Evolutionary conservation across 2,797 vertebrate genomes (phyloP).

Genomic region (Gymnopithys bicolor): DNA sequence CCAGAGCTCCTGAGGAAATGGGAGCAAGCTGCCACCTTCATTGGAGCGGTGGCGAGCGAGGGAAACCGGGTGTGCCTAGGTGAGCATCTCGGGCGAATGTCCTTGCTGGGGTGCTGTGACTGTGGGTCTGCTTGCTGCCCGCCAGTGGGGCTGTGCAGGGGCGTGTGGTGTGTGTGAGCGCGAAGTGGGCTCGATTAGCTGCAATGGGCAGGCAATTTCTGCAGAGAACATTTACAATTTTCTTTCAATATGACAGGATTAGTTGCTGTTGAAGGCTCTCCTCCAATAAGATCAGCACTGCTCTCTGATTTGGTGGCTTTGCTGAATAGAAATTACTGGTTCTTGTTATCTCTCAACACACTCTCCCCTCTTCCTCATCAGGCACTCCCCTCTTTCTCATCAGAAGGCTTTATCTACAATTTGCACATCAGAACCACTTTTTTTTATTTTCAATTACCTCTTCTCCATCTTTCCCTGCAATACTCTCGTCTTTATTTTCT

Average conservation of each 20-base stretch:
- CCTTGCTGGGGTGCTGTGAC: neutral
- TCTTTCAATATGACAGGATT: conserved; percentile 75
- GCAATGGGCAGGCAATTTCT: conserved; percentile 74
- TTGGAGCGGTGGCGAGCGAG: neutral
- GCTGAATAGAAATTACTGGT: conserved; percentile 75
- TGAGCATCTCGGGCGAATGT: neutral
- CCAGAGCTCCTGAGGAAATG: neutral
- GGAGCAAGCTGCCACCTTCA: neutral
- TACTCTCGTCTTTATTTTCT: neutral
- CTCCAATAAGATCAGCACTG: conserved; percentile 77
- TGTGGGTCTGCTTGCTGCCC: neutral
- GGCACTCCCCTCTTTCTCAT: conserved; percentile 38
- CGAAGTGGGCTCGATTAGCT: conserved; percentile 63
- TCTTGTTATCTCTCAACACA: conserved; percentile 63
- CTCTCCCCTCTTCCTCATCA: conserved; percentile 30
- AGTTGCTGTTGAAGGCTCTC: conserved; percentile 68
- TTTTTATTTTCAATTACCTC: neutral
- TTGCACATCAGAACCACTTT: conserved; percentile 13
- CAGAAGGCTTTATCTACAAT: conserved; percentile 58
- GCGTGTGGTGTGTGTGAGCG: neutral
- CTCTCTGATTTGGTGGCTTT: conserved; percentile 77
- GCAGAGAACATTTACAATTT: conserved; percentile 75
- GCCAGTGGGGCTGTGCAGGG: neutral
- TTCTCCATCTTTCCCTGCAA: neutral
- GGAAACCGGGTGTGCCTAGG: neutral